Evolutionary conservation across 1,140 invertebrate genomes (phyloP).

Genomic region (Rhopalosiphum padi): DNA sequence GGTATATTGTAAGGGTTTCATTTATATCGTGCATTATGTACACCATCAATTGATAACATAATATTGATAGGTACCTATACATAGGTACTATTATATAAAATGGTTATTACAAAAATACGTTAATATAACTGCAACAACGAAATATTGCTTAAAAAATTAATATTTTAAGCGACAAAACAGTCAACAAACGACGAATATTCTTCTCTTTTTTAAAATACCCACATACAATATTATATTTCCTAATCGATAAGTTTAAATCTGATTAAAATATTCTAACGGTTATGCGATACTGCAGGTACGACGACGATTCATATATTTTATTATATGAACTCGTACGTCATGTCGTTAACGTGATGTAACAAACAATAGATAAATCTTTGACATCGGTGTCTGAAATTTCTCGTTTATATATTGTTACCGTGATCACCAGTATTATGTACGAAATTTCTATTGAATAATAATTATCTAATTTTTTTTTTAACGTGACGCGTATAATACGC

Average conservation of each 20-base stretch:
- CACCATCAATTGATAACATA: neutral
- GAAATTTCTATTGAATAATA: conserved; percentile 29
- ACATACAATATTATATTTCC: neutral
- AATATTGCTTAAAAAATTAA: neutral
- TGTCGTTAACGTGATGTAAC: conserved; percentile 30
- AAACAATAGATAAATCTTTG: neutral
- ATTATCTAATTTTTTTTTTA: neutral
- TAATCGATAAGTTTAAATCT: neutral
- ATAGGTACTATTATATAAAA: neutral
- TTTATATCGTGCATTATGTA: neutral
- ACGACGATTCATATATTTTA: neutral
- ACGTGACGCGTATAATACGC: neutral
- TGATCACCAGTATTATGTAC: neutral
- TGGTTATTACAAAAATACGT: neutral
- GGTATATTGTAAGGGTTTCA: neutral
- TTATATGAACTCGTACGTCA: conserved; percentile 12
- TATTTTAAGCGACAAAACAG: neutral
- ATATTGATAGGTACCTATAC: neutral
- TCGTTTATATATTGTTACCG: neutral
- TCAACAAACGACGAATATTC: neutral
- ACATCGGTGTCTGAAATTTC: neutral
- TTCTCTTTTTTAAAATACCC: neutral
- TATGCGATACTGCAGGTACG: neutral
- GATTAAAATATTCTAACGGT: conserved; percentile 14
- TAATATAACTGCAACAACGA: neutral